Base-by-base conservation (phyloP, 2,113 vertebrate species). In the Prunella fulvescens region DNA sequence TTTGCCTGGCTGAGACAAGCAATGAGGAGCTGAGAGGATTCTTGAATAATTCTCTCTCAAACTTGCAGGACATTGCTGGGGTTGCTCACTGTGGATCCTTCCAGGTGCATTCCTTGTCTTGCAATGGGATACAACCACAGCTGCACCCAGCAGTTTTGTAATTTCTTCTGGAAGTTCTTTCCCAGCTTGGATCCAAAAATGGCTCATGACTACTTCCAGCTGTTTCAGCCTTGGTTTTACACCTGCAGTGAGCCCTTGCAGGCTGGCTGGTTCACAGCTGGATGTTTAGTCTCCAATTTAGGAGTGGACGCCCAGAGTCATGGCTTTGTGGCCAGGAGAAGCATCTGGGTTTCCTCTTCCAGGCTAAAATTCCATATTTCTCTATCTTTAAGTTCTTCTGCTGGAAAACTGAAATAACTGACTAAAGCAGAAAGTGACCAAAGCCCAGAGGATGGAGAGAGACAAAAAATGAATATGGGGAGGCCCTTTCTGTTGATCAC, bases 61-160 rank as follows among this genome's bases (percentile, higher is more conserved):
- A 70, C 37, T 23, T 35, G 66, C 40, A 67, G 71, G 28, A 6
- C 19, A 2, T 23, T 54, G 12, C 33, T 61, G 71, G 14, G 4
- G 6, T 16, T 71, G 44, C 35, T 85, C 35, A 5, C 39, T 45
- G 0, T 4, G 26, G 37, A 14, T 45, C 53, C 23, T 83, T 31
- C 53, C 72, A 44, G 37, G 58, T 8, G 17, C 26, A 3, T 37
- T 9, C 40, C 19, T 15, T 14, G 31, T 19, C 42, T 37, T 80
- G 33, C 0, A 3, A 2, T 28, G 39, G 19, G 22, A 44, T 22
- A 2, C 4, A 65, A 72, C 15, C 8, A 42, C 22, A 39, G 19
- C 37, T 54, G 65, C 47, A 71, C 12, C 2, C 35, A 33, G 8
- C 4, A 18, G 29, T 42, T 25, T 0, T 0, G 7, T 16, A 1